These are phyloP conservation scores for Poicephalus meyeri DNA, from an alignment of 2,113 vertebrate species.

Conservation along the genomic window DNA sequence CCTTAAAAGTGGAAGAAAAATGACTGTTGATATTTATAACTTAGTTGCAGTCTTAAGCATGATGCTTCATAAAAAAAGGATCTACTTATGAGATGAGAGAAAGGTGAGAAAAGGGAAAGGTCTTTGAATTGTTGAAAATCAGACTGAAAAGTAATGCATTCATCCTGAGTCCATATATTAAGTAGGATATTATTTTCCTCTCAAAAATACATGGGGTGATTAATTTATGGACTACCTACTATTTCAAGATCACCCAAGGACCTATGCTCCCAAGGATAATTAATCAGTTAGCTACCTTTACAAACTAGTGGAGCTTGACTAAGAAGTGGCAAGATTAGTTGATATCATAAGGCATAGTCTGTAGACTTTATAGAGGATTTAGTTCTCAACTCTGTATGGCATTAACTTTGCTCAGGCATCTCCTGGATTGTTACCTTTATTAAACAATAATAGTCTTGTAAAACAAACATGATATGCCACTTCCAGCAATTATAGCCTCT, in stretches of 20 bases:
- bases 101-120: background rate
- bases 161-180: background rate
- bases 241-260: background rate
- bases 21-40: background rate
- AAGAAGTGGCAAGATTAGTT: background rate
- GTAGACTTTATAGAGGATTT: background rate
- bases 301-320: background rate
- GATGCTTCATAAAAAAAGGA: background rate
- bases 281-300: background rate
- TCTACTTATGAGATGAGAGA: background rate
- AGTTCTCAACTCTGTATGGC: background rate
- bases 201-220: background rate
- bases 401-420: background rate
- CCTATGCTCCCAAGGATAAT: background rate
- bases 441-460: background rate
- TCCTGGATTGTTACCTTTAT: background rate
- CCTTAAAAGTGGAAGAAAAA: background rate
- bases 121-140: background rate
- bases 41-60: background rate
- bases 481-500: background rate
- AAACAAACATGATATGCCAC: constrained; percentile 25
- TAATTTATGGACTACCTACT: background rate
- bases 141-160: background rate
- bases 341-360: background rate
- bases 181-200: background rate